Base-by-base conservation (phyloP, 2,888 invertebrate genomes). In the Steinernema scapterisci region DNA sequence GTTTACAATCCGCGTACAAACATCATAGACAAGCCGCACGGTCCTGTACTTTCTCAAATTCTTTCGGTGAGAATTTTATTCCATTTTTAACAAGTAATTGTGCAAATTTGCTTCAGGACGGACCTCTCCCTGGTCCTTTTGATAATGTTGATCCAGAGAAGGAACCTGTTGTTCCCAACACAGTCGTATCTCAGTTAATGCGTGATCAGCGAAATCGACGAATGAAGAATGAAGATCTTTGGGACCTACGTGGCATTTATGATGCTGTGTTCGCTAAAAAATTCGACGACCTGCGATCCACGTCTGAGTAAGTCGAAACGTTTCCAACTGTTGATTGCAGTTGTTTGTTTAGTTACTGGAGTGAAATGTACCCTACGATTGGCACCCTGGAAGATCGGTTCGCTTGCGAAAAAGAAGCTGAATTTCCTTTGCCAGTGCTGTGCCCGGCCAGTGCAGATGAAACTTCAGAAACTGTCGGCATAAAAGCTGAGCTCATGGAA, bases 1-100 rank as follows among this genome's bases (percentile, higher is more conserved):
- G 63, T 63, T 1, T 63, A 63, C 63, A 63, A 63, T 38, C 63
- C 63, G 1, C 63, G 63, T 27, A 63, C 63, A 5, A 63, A 63
- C 25, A 31, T n/a, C 1, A 63, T 63, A 11, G 63, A 63, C 16
- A 63, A 63, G 63, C 27, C 31, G 2, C 13, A 21, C 63, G 31
- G 31, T 16, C 31, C 27, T 1, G 27, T 63, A 11, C 13, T 63
- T n/a, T 9, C 27, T 3, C 1, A 31, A 31, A 27, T 63, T 31
- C 63, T 63, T 16, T 6, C 16, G 27, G 63, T 63, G 16, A 27
- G 63, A n/a, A n/a, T n/a, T 23, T 63, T 38, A 27, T 25, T 16
- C 27, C 3, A n/a, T 19, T 6, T 38, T 38, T 38, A 48, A 13
- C 13, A 27, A 31, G 13, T 31, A 27, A 31, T 23, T 52, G 1